Percentiles rank a stretch among this genome's conserved stretches.
Evolutionary conservation across 2,888 invertebrate genomes (phyloP).

Genomic region (Pedicia rivosa): DNA sequence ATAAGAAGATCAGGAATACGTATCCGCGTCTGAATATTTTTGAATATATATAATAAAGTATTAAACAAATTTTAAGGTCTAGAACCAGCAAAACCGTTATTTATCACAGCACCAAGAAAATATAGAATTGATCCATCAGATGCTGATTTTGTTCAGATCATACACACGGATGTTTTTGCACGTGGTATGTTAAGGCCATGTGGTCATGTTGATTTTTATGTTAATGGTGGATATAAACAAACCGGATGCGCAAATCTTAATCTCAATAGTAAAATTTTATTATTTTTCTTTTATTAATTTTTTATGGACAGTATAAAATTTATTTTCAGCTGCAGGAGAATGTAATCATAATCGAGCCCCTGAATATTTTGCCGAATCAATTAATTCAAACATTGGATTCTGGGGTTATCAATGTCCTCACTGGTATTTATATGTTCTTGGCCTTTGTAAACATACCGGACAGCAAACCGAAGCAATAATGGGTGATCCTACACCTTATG

Average conservation of each 20-base stretch:
- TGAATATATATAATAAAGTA: constrained; percentile 9
- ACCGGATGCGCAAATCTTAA: constrained; percentile 34
- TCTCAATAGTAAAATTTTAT: neutral
- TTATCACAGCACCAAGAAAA: constrained; percentile 31
- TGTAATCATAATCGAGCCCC: constrained; percentile 45
- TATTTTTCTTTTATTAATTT: too few relatives aligned
- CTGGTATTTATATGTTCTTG: constrained; percentile 36
- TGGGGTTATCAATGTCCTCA: constrained; percentile 36
- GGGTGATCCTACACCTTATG: constrained; percentile 34
- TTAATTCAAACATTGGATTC: constrained; percentile 34
- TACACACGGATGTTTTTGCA: constrained; percentile 43
- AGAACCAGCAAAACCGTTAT: constrained; percentile 50
- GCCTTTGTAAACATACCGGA: constrained; percentile 27
- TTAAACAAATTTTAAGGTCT: too few relatives aligned
- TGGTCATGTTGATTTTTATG: constrained; percentile 41
- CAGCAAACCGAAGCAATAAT: constrained; percentile 25
- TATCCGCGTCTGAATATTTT: too few relatives aligned
- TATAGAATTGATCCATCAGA: constrained; percentile 38
- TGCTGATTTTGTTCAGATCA: constrained; percentile 43
- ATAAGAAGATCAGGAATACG: too few relatives aligned
- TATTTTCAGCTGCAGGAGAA: constrained; percentile 32
- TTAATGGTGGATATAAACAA: constrained; percentile 39
- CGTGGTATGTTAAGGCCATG: constrained; percentile 37
- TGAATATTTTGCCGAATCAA: constrained; percentile 41
- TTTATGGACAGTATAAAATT: constrained; percentile 7